Evolutionary conservation across 2,113 vertebrate species (phyloP), one percentile per base, ranked within the genome.

Genomic region (Mesocricetus auratus): DNA sequence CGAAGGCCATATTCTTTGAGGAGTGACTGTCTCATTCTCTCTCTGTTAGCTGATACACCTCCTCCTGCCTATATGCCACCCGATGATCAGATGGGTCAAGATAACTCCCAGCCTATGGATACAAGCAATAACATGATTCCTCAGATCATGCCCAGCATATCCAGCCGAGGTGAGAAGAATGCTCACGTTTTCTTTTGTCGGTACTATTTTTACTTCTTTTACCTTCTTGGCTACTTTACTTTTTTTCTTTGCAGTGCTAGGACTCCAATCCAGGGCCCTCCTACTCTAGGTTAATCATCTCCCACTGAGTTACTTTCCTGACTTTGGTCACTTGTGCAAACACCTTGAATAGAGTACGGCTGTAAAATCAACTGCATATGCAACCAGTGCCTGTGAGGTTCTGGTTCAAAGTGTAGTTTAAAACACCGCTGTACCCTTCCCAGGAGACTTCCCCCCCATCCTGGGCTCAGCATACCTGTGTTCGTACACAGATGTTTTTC

Each of bases 11-110:
- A 0, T 90, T 89, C 33, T 94, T 90, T 5, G 53, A 21, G 26
- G 78, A n/a, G 77, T 93, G 60, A 60, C 73, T 81, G 56, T 95
- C n/a, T 97, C 12, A 16, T 96, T 97, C 92, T 97, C 79, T 77
- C 9, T 1, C 87, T 95, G 88, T 86, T 93, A 99, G 99, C 99
- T 98, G 99, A 99, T 98, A 99, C 99, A 97, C 99, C 99, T 95
- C 99, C 99, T 97, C 99, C 99, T 90, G 99, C 99, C 75, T 99
- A 99, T 97, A 99, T 99, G 99, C 99, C 99, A 93, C 99, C 99
- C 45, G 99, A 99, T 97, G 99, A 99, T 97, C 99, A 99, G 93
- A 98, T 99, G 98, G 99, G 99, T 86, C 99, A 99, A 97, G 99
- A 99, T 94, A 99, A 98, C 97, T 99, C 99, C 73, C 99, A 99